These are phyloP conservation scores for Chrysotoxum bicinctum DNA, from an alignment of 2,888 invertebrate genomes.

Conservation along the genomic window DNA sequence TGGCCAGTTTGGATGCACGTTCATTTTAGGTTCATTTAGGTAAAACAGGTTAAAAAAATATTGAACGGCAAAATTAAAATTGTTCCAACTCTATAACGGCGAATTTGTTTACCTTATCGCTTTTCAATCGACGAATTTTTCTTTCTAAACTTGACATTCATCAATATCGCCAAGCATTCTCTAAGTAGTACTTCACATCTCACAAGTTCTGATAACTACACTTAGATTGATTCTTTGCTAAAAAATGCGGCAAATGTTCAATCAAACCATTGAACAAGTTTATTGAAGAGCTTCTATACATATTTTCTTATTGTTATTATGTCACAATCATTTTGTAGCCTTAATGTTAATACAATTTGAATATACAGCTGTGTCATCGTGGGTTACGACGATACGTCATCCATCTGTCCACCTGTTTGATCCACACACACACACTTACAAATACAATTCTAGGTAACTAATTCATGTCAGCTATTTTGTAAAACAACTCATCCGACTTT, in stretches of 20 bases:
- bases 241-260: background rate
- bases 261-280: background rate
- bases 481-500: constrained; percentile 39
- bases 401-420: background rate
- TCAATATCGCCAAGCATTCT: no score
- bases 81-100: no score
- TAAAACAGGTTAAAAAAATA: no score
- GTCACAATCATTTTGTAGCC: background rate
- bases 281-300: background rate
- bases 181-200: no score
- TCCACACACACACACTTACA: constrained; percentile 12
- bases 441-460: constrained; percentile 55
- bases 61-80: no score
- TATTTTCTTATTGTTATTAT: background rate
- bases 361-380: background rate
- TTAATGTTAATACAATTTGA: background rate
- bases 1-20: no score
- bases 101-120: no score
- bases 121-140: no score
- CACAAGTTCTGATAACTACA: no score
- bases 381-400: background rate
- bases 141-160: no score
- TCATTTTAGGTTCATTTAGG: no score
- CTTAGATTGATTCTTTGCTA: background rate
- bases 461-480: constrained; percentile 52